Conservation (phyloP, 2,888 invertebrate species). For the Aquatica leii region DNA sequence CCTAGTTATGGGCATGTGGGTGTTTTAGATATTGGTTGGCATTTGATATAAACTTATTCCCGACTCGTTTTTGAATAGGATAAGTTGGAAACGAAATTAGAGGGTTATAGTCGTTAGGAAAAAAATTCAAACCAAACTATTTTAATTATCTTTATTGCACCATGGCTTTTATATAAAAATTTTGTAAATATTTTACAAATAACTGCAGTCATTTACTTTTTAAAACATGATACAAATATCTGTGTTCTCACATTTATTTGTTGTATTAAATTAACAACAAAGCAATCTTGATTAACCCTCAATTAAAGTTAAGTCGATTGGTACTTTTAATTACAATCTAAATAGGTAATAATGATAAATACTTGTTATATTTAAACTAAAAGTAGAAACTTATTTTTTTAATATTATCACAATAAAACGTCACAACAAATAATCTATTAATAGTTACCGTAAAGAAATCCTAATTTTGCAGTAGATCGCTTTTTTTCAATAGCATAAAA, state of each 20-base stretch:
- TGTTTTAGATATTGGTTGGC: too few species aligned
- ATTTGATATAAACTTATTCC: too few species aligned
- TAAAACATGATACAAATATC: constrained; percentile 28
- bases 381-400: neutral
- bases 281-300: constrained; percentile 10
- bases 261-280: constrained; percentile 14
- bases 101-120: too few species aligned
- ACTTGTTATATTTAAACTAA: constrained; percentile 9
- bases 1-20: too few species aligned
- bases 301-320: constrained; percentile 24
- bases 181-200: constrained; percentile 41
- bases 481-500: too few species aligned
- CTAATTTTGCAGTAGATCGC: too few species aligned
- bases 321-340: constrained; percentile 25
- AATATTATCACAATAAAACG: constrained; percentile 31
- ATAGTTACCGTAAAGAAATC: too few species aligned
- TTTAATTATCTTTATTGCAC: constrained; percentile 41
- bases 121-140: neutral
- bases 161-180: constrained; percentile 43
- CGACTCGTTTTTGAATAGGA: too few species aligned
- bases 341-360: constrained; percentile 29
- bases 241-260: constrained; percentile 20
- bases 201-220: constrained; percentile 26
- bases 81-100: too few species aligned
- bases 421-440: constrained; percentile 4